Base-by-base conservation (phyloP, 2,888 invertebrate genomes). In the Eupithecia abbreviata region DNA sequence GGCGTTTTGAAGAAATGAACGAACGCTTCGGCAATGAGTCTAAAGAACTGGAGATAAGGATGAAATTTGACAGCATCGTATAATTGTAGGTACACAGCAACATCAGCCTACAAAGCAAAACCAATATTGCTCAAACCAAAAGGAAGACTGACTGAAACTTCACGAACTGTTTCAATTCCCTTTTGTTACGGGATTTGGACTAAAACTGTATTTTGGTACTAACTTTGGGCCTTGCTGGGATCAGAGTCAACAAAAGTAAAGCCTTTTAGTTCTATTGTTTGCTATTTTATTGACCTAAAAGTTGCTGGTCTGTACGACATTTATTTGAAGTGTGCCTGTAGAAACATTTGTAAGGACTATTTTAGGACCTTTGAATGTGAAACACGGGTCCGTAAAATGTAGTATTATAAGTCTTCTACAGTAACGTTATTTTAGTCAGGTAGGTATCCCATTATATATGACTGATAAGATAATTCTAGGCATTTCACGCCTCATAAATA, bases 41-140 rank as follows among this genome's bases (percentile, higher is more conserved):
- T 66, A 10, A 66, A 42, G 6, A 15, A 41, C 66, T 41, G 42
- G 66, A 49, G 13, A 70, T 10, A 47, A 30, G 30, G 70, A 70
- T 47, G 70, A 70, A 70, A 49, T 70, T 30, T 12, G 47, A 51
- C 45, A 68, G 47, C 68, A 68, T 68, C 18, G 10, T 45, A 5
- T 68, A 18, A 47, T 15, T 68, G 68, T 47, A 47, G 18, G 7
- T 42, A 18, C 5, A 51, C 51, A 58, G 69, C 68, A 74, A 74
- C 55, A 74, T 69, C 15, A 13, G 58, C 55, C 67, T 49, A 58
- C 69, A 65, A 58, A n/a, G 47, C 45, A 74, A 70, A 70, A 62
- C n/a, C 70, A 74, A 70, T 74, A 65, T 74, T 58, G 65, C 49
- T 70, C 47, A 74, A 74, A 70, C 47, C 69, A 74, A 74, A 70